phyloP scores from a whole-genome alignment of 2,797 vertebrate genomes.

The Acipenser transmontanus region DNA sequence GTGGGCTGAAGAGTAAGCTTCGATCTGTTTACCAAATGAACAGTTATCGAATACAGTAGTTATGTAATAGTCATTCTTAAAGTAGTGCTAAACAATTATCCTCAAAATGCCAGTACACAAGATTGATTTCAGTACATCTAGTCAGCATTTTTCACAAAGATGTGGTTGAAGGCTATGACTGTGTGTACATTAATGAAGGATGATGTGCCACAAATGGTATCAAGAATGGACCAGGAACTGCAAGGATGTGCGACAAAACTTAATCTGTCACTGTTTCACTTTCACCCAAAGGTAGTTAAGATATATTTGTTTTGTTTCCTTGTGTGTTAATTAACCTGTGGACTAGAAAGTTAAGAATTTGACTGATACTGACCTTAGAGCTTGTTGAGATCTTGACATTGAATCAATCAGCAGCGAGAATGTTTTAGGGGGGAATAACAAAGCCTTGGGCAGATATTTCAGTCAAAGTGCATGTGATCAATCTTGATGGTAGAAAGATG shows the following conservation, averaged over 20 bases:
- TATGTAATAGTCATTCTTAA: too few species aligned
- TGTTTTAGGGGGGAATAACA: conserved; percentile 46
- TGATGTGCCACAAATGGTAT: conserved; percentile 1
- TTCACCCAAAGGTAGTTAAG: too few species aligned
- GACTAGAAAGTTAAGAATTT: conserved; percentile 46
- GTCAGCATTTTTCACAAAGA: not conserved
- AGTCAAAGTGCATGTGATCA: conserved; percentile 47
- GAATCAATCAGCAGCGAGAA: conserved; percentile 62
- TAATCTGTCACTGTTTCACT: too few species aligned
- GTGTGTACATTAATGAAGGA: not conserved
- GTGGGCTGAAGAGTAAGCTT: too few species aligned
- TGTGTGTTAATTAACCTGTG: conserved; percentile 51
- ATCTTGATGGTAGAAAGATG: not conserved
- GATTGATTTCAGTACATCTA: not conserved
- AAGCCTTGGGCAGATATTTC: conserved; percentile 65
- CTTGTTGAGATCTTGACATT: conserved; percentile 37
- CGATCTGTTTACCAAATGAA: too few species aligned
- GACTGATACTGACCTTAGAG: conserved; percentile 39
- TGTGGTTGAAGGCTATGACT: conserved; percentile 2
- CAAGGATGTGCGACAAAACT: not conserved
- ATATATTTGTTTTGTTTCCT: too few species aligned
- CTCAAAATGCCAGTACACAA: too few species aligned
- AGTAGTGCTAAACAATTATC: too few species aligned
- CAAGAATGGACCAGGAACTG: not conserved
- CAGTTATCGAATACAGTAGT: too few species aligned